Evolutionary conservation across 1,140 invertebrate genomes (phyloP).

Genomic region (Drosophila watanabei): DNA sequence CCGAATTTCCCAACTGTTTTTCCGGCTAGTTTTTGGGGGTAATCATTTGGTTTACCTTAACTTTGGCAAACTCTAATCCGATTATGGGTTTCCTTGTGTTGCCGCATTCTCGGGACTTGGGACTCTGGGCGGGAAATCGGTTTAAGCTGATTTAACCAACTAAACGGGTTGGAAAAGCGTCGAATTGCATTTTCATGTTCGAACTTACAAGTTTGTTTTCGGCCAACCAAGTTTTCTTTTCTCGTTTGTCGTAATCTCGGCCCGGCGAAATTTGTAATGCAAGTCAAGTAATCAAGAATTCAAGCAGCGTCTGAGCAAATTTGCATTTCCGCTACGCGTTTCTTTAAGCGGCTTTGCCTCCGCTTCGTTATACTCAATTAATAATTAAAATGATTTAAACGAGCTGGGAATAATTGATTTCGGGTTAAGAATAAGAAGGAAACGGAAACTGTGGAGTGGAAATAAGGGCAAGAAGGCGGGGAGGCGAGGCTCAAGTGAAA

Average conservation of each 20-base stretch:
- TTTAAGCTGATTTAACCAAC: constrained; percentile 38
- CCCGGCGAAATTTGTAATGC: constrained; percentile 32
- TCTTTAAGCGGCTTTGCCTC: constrained; percentile 44
- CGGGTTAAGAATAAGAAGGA: constrained; percentile 22
- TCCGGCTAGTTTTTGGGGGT: constrained; percentile 27
- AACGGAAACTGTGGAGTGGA: not conserved
- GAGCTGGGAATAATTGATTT: constrained; percentile 52
- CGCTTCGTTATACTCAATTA: constrained; percentile 56
- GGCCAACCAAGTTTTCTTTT: constrained; percentile 21
- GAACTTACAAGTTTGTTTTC: constrained; percentile 26
- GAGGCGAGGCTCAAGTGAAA: not conserved
- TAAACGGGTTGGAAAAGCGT: constrained; percentile 15
- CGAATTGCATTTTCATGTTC: constrained; percentile 36
- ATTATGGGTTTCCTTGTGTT: constrained; percentile 31
- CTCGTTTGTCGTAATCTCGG: constrained; percentile 20
- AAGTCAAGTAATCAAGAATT: constrained; percentile 52
- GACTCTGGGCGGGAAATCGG: constrained; percentile 4
- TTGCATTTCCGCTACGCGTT: constrained; percentile 36
- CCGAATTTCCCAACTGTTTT: constrained; percentile 21
- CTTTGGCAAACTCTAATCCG: constrained; percentile 46
- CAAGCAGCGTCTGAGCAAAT: constrained; percentile 37
- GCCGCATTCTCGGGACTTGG: constrained; percentile 19
- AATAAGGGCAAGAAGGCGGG: not conserved
- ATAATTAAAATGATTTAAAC: constrained; percentile 53
- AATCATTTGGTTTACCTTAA: constrained; percentile 54